Evolutionary conservation across 2,113 vertebrate species (phyloP).

Genomic region (Nasalis larvatus): DNA sequence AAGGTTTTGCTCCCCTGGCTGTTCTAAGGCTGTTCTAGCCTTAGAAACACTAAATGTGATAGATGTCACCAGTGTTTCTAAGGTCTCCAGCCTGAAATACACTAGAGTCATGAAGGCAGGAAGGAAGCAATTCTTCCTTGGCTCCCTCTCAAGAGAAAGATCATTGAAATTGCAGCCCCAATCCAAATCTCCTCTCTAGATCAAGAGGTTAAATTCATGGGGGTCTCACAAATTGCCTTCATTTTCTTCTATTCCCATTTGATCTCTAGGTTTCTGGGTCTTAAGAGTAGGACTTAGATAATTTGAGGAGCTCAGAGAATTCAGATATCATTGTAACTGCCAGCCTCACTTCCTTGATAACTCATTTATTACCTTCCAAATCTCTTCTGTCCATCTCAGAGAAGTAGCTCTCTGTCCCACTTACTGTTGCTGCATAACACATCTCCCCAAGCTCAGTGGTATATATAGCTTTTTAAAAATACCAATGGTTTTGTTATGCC

Average conservation of each 20-base stretch:
- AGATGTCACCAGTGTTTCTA: not conserved
- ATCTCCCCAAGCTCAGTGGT: not conserved
- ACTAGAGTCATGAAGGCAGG: not conserved
- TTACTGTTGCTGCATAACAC: not conserved
- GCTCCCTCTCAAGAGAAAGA: not conserved
- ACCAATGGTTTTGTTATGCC: not conserved
- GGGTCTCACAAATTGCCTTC: not conserved
- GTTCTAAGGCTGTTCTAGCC: too few species aligned
- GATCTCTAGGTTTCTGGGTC: not conserved
- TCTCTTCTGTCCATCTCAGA: not conserved
- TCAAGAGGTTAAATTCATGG: not conserved
- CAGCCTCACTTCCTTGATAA: not conserved
- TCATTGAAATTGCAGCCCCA: not conserved
- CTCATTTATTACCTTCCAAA: not conserved
- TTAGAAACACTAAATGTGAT: not conserved
- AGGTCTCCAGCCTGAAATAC: not conserved
- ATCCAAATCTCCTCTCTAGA: not conserved
- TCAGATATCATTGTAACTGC: not conserved
- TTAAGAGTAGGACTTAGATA: not conserved
- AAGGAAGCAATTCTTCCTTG: not conserved
- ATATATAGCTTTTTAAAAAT: not conserved
- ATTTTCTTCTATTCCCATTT: slow-evolving; percentile 6
- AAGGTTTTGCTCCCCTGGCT: not conserved
- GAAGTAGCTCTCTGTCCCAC: not conserved
- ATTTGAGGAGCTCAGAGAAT: not conserved